Evolutionary conservation across 1,140 invertebrate species (phyloP), one percentile per base, ranked within the genome.

Genomic region (Coelopa frigida): DNA sequence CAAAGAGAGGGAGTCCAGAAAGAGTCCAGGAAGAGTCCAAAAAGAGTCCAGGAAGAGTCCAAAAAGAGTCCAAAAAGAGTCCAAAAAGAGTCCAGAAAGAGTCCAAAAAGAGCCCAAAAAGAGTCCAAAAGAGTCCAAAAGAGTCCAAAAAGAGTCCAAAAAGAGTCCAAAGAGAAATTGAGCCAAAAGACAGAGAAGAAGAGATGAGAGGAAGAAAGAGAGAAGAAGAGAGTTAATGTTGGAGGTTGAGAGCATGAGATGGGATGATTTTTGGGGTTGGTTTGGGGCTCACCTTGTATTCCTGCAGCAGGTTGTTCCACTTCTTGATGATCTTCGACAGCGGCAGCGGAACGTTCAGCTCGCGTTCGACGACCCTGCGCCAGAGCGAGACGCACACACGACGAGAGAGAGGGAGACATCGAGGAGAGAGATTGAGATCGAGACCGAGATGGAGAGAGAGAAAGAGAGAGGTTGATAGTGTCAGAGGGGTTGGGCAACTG

Each of bases 301-400:
- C 67, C 54, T 70, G 67, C 47, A 70, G 52, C 37, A 70, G 53
- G 57, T 70, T 70, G 52, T 70, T 70, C 67, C 67, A 70, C 55
- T 70, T 70, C 52, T 70, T 70, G 47, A 70, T 70, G 45, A 70
- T 70, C 53, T 70, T 70, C n/a, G 67, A 70, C 35, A 70, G 53
- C 1, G 67, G 67, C 46, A 70, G 53, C 33, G 67, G 67, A 40
- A 70, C 67, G 51, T 69, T 69, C 6, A 70, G 53, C 32, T 70
- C 66, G 17, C 67, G 61, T 46, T 70, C 67, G 40, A 70, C 67
- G 27, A 70, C 67, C 23, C 67, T 70, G 20, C 18, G 35, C 32
- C 20, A 47, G 5, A 18, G 18, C 10, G 35, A n/a, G n/a, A n/a
- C n/a, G 6, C n/a, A 35, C 14, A 24, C 5, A 21, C n/a, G n/a